Percentiles rank a stretch among this genome's conserved stretches.
Conservation (phyloP, 2,113 vertebrate genomes). For the Nipponia nippon region DNA sequence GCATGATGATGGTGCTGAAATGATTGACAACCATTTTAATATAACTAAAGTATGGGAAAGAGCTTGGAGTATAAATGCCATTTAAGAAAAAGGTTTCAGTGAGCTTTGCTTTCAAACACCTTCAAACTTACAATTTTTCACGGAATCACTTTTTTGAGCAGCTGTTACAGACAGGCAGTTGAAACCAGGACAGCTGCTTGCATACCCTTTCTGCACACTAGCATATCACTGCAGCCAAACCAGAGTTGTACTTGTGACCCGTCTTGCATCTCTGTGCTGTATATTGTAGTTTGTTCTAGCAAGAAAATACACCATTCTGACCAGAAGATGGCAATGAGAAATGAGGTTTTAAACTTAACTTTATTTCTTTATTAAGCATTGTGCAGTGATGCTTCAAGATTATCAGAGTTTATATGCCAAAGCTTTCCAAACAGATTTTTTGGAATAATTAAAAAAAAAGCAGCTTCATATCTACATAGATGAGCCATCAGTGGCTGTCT, state of each 20-base stretch:
- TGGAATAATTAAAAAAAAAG: background rate
- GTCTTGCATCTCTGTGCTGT: background rate
- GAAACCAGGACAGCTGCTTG: background rate
- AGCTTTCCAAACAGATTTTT: background rate
- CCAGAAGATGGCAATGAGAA: conserved; percentile 67
- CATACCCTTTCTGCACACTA: background rate
- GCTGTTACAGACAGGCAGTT: background rate
- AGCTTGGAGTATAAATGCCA: background rate
- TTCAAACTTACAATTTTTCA: background rate
- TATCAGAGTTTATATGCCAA: background rate
- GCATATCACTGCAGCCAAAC: background rate
- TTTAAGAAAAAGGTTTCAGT: background rate
- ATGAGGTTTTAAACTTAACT: conserved; percentile 16
- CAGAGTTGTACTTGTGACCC: background rate
- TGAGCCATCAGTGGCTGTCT: background rate
- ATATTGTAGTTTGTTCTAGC: background rate
- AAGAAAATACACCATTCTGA: conserved; percentile 8
- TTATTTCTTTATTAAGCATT: background rate
- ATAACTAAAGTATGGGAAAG: background rate
- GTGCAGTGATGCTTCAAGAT: background rate
- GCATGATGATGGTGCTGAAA: background rate
- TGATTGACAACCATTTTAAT: background rate
- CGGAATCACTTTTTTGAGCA: background rate
- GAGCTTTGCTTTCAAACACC: background rate
- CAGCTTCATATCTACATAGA: background rate